Percentiles rank a stretch among this genome's conserved stretches.
These are phyloP conservation scores for Aleiodes sp. DNA, from an alignment of 1,140 invertebrate genomes.

Conservation along the genomic window DNA sequence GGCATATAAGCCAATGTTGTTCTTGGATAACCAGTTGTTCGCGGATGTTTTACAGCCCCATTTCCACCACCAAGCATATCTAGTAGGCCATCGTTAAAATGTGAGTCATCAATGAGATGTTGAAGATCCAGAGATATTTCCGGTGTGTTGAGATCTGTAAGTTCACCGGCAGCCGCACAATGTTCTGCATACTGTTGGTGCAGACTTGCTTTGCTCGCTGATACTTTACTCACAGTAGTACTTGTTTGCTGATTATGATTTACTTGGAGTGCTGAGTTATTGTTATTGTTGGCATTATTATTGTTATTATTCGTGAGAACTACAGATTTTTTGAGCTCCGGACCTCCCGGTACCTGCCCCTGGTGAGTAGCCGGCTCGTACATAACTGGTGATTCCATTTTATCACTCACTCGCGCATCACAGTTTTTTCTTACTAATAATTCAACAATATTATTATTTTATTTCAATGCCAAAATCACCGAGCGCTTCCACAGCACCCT, in stretches of 20 bases:
- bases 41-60: constrained; percentile 61
- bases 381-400: constrained; percentile 64
- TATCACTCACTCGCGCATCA: constrained; percentile 58
- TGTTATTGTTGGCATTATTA: constrained; percentile 49
- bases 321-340: constrained; percentile 56
- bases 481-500: too few species aligned
- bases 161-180: constrained; percentile 69
- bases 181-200: constrained; percentile 75
- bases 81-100: constrained; percentile 83
- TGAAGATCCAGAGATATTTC: constrained; percentile 90
- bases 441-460: background rate
- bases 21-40: constrained; percentile 66
- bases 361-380: constrained; percentile 62
- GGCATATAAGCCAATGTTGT: constrained; percentile 88
- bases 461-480: too few species aligned
- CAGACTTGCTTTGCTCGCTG: constrained; percentile 63
- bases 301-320: constrained; percentile 46
- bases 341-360: constrained; percentile 53
- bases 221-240: constrained; percentile 61
- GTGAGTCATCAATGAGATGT: constrained; percentile 86
- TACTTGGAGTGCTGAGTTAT: constrained; percentile 57
- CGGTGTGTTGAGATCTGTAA: constrained; percentile 86
- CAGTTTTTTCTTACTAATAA: constrained; percentile 36
- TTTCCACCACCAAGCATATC: constrained; percentile 76
- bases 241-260: constrained; percentile 59